Percentiles rank a stretch among this genome's conserved stretches.
Conservation (phyloP, 1,140 invertebrate species). For the Riptortus pedestris region DNA sequence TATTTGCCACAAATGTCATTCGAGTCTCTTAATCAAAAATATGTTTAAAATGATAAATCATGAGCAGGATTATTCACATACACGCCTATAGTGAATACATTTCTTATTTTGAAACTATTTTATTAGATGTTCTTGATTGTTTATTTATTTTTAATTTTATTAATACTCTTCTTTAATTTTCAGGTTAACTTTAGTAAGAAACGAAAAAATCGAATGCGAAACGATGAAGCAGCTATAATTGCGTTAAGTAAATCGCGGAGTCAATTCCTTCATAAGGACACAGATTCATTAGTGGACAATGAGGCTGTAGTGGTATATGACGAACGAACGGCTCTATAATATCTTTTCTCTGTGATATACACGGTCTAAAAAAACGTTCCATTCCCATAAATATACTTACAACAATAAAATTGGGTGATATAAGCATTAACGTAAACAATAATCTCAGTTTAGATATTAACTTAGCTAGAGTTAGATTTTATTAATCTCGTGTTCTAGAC, state of each 20-base stretch:
- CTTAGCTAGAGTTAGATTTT: conserved; percentile 2
- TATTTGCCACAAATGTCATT: too few relatives aligned
- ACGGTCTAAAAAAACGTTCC: conserved; percentile 9
- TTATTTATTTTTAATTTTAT: too few relatives aligned
- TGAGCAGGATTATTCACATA: too few relatives aligned
- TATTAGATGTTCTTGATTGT: too few relatives aligned
- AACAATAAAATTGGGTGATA: conserved; percentile 18
- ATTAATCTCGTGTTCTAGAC: not conserved
- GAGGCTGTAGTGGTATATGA: conserved; percentile 64
- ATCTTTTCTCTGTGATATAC: conserved; percentile 12
- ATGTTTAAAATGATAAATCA: too few relatives aligned
- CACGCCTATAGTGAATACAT: too few relatives aligned
- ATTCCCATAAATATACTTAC: conserved; percentile 3
- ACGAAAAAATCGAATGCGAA: conserved; percentile 59
- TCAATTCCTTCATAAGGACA: conserved; percentile 49
- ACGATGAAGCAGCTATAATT: conserved; percentile 62
- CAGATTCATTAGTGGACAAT: conserved; percentile 48
- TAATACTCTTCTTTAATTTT: conserved; percentile 31
- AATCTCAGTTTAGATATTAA: conserved; percentile 14
- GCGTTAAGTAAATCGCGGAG: conserved; percentile 59
- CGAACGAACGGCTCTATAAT: conserved; percentile 53
- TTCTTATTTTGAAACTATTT: too few relatives aligned
- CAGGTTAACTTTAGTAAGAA: conserved; percentile 60
- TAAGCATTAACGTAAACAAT: conserved; percentile 14
- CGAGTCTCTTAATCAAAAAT: too few relatives aligned